Evolutionary conservation across 64 coral and sea anemone genomes (phyloP).

Genomic region (Hydrozoanthus tunicans): DNA sequence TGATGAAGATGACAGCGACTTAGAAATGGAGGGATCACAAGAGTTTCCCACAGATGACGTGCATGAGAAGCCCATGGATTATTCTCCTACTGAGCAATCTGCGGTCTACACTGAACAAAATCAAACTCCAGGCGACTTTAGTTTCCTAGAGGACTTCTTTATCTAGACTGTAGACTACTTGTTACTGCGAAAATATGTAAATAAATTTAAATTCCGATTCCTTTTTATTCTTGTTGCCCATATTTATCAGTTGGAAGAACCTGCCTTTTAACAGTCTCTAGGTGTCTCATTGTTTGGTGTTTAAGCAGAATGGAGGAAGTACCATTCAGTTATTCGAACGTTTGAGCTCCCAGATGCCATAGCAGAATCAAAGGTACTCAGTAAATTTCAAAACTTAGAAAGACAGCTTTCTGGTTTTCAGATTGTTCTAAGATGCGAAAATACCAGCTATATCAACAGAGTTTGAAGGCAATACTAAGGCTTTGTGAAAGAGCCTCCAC

Average conservation of each 20-base stretch:
- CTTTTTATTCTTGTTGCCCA: not conserved
- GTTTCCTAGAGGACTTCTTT: constrained; percentile 24
- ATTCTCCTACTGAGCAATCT: not conserved
- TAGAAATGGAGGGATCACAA: not conserved
- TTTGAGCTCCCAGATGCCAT: no score
- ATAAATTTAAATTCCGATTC: not conserved
- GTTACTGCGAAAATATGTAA: not conserved
- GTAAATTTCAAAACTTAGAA: no score
- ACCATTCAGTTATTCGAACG: no score
- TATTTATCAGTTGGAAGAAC: not conserved
- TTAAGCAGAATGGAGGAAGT: no score
- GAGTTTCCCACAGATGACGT: not conserved
- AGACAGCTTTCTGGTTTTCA: no score
- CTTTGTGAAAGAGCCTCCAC: no score
- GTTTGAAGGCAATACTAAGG: no score
- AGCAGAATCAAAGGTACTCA: no score
- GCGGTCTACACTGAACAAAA: not conserved
- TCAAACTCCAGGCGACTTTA: constrained; percentile 24
- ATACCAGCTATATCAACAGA: no score
- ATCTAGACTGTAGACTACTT: not conserved
- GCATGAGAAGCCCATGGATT: not conserved
- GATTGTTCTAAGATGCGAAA: no score
- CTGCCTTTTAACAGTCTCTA: no score
- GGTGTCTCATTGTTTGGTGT: no score
- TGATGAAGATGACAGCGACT: constrained; percentile 13